Conservation (phyloP, 2,113 vertebrate species). For the Sterrhoptilus dennistouni region DNA sequence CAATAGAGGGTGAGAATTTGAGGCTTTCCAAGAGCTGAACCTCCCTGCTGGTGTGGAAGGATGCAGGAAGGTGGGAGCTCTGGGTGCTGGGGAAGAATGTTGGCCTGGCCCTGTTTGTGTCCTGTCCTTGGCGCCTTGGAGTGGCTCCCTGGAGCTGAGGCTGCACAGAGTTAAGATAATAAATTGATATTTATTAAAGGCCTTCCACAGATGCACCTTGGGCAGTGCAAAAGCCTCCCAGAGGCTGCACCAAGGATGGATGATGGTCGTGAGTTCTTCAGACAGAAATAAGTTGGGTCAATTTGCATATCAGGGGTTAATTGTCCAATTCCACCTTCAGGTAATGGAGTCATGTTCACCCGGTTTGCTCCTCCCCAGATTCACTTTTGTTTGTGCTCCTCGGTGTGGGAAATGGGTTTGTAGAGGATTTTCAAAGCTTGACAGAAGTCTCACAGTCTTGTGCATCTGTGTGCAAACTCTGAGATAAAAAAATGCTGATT, state of each 20-base stretch:
- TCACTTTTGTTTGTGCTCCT: neutral
- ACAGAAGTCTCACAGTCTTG: neutral
- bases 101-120: neutral
- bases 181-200: neutral
- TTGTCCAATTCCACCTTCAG: neutral
- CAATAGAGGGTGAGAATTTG: neutral
- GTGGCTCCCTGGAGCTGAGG: neutral
- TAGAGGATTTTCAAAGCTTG: neutral
- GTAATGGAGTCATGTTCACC: neutral
- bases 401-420: neutral
- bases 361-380: neutral
- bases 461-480: neutral
- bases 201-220: neutral
- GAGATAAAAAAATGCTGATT: too few species aligned
- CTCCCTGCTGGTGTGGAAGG: neutral
- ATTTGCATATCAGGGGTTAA: neutral
- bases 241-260: too few species aligned
- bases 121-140: neutral
- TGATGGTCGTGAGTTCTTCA: accelerated
- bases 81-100: neutral
- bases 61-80: neutral
- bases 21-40: neutral
- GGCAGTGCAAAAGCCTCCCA: neutral
- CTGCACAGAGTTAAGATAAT: too few species aligned
- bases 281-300: neutral